Conservation (phyloP, 1,140 invertebrate species). For the Argopecten irradians region DNA sequence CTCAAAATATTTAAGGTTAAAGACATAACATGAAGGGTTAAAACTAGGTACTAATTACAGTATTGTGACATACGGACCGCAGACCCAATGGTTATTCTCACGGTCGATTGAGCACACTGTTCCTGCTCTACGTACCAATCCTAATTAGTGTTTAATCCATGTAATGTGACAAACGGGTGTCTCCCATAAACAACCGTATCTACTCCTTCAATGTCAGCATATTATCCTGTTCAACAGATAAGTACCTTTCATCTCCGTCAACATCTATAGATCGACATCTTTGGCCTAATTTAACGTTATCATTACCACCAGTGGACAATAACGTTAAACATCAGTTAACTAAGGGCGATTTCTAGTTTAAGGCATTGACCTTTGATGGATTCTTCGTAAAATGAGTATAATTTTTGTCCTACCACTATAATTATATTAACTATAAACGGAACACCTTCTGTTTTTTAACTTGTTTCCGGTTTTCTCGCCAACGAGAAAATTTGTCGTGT, state of each 20-base stretch:
- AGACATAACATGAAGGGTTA: background rate
- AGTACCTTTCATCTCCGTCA: background rate
- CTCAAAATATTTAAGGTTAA: background rate
- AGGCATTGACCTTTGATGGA: background rate
- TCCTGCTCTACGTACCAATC: background rate
- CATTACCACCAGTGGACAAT: background rate
- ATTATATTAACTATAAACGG: background rate
- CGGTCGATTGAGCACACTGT: background rate
- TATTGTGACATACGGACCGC: background rate
- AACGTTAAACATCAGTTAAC: background rate
- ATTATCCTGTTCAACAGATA: background rate
- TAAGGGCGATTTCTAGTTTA: background rate
- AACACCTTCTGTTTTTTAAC: background rate
- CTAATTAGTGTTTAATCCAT: background rate
- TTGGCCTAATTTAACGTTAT: background rate
- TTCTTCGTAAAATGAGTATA: background rate
- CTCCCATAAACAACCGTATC: background rate
- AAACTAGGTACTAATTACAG: background rate
- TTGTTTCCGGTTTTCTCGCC: too few species aligned
- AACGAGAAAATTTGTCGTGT: too few species aligned
- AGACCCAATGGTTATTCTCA: background rate
- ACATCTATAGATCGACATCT: constrained; percentile 15
- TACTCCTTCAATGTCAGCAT: background rate
- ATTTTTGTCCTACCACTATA: background rate
- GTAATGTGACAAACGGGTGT: background rate